These are phyloP conservation scores for Tiaroga cobitis DNA, from an alignment of 2,797 vertebrate genomes.

Conservation along the genomic window DNA sequence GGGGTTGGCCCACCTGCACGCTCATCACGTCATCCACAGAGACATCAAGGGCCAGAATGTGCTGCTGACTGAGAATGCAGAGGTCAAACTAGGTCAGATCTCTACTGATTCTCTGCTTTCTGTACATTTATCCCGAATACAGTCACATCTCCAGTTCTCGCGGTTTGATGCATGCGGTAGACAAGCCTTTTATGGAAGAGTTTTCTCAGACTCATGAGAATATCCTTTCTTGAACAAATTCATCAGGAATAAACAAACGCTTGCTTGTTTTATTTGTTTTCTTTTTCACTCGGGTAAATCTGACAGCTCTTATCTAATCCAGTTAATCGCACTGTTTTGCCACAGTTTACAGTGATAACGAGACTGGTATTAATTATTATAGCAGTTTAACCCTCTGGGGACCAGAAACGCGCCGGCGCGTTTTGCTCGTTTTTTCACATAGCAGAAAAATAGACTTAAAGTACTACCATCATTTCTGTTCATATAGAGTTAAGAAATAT, in stretches of 20 bases:
- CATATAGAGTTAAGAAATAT: no score
- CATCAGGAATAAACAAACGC: neutral
- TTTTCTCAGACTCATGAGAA: neutral
- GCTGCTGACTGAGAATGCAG: conserved; percentile 95
- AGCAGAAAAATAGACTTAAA: no score
- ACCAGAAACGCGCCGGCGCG: no score
- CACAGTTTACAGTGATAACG: neutral
- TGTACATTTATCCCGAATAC: neutral
- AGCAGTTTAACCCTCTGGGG: no score
- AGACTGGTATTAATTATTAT: neutral
- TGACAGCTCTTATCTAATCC: neutral
- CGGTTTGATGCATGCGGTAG: no score
- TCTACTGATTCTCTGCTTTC: neutral
- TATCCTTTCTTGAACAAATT: neutral
- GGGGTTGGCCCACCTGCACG: conserved; percentile 96
- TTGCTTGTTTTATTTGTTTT: neutral
- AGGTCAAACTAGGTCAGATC: conserved; percentile 91
- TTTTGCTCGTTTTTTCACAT: no score
- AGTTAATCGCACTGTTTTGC: neutral
- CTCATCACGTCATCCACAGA: conserved; percentile 97
- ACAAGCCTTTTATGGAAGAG: no score
- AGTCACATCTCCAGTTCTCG: neutral
- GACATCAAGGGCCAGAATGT: conserved; percentile 99
- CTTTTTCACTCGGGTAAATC: neutral
- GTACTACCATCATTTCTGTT: no score